Base-by-base conservation (phyloP, 2,113 vertebrate genomes). In the Nematolebias whitei region DNA sequence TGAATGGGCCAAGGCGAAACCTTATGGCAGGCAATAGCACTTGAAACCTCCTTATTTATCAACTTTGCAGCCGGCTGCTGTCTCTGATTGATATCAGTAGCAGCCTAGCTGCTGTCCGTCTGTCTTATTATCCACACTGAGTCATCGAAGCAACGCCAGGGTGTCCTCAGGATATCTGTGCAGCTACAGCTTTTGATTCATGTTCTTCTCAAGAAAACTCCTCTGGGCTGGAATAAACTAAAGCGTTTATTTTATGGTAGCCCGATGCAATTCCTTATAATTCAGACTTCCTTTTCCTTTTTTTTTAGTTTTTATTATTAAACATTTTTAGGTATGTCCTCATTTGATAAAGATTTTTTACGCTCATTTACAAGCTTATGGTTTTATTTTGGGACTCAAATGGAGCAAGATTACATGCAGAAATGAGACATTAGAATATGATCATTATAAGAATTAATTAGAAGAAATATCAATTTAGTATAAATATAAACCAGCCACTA, bases 11-110 rank as follows among this genome's bases (percentile, higher is more conserved):
- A 59, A 77, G 78, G 63, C 43, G 71, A 68, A 79, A 53, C 64
- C 70, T 75, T 62, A 66, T 84, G 85, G 76, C 86, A 81, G 73
- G 69, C 68, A 72, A 64, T 80, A 68, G 76, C 71, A 79, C 78
- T 78, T 72, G 58, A 87, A 81, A 82, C 68, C 62, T 79, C 62
- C 64, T 84, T 83, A 82, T 88, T 87, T 85, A 87, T 87, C 22
- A 72, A 79, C 76, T 80, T 61, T 83, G 82, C 64, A 67, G 72
- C 53, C 43, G 51, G 56, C 77, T 85, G 69, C 58, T 63, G 71
- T 78, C 70, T 48, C 71, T 74, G 62, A 86, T 85, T 89, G 87
- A 85, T 84, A 76, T 76, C 84, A 70, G 72, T 70, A 79, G 82
- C 80, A 78, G 23, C 82, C 77, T 74, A 83, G 83, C 64, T 67